Conservation (phyloP, 2,797 vertebrate species). For the Anguilla pacifica region DNA sequence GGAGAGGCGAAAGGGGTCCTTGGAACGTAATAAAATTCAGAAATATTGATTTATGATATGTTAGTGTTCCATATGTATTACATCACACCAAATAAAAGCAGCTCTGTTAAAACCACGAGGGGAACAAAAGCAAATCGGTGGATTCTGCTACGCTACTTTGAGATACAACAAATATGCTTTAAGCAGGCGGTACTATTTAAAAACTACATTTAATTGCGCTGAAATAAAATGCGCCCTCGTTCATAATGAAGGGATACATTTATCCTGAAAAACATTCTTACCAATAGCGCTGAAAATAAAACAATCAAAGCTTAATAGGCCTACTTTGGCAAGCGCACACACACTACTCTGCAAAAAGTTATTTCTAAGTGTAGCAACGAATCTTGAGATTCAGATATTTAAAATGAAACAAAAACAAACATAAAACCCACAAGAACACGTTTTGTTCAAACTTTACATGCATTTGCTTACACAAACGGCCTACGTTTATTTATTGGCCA, state of each 20-base stretch:
- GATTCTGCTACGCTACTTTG: neutral
- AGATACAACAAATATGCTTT: constrained; percentile 1
- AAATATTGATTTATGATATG: neutral
- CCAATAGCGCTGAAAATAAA: neutral
- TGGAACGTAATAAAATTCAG: constrained; percentile 40
- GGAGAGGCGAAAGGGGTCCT: constrained; percentile 37
- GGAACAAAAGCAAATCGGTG: neutral
- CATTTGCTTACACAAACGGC: neutral
- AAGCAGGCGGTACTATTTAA: neutral
- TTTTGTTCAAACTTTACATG: neutral
- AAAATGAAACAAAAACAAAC: neutral
- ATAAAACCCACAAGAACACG: neutral
- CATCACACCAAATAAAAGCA: neutral
- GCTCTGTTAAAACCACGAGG: neutral
- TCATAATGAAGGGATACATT: neutral
- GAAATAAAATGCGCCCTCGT: neutral
- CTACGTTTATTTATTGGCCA: neutral
- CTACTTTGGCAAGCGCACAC: neutral
- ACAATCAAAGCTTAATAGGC: neutral
- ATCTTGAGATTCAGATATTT: neutral
- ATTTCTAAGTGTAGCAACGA: neutral
- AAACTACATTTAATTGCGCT: neutral
- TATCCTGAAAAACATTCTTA: neutral
- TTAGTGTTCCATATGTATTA: neutral
- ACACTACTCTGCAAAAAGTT: neutral